Evolutionary conservation across 37 sponge, comb jelly and placozoan genomes (phyloP).

Genomic region (Ephydatia muelleri): DNA sequence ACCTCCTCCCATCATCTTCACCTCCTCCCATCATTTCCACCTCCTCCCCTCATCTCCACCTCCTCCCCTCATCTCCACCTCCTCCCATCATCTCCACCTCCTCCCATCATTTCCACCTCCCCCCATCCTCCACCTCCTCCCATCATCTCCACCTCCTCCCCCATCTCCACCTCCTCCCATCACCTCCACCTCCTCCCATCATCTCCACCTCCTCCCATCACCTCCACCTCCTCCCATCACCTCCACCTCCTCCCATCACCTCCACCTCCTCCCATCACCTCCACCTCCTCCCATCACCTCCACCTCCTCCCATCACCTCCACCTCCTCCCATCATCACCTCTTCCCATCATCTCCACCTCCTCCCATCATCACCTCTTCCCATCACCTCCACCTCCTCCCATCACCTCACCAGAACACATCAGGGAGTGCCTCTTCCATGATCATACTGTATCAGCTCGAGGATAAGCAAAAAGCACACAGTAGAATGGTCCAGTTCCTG

Average conservation of each 20-base stretch:
- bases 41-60: too few species aligned
- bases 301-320: neutral
- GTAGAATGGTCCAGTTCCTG: slow-evolving; percentile 59
- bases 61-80: neutral
- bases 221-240: neutral
- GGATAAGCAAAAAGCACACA: slow-evolving; percentile 78
- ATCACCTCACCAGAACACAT: neutral
- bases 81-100: too few species aligned
- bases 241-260: neutral
- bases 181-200: too few species aligned
- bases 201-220: neutral
- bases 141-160: too few species aligned
- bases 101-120: neutral
- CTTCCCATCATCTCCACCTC: too few species aligned
- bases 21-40: too few species aligned
- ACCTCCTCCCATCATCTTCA: too few species aligned
- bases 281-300: neutral
- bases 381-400: neutral
- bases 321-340: too few species aligned
- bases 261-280: neutral
- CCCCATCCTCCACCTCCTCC: too few species aligned
- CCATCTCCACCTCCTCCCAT: neutral
- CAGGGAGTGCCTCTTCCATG: slow-evolving; percentile 26
- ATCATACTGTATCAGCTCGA: slow-evolving; percentile 82
- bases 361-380: neutral